phyloP scores from a whole-genome alignment of 23 tunicate species.

The Ascidia mentula region DNA sequence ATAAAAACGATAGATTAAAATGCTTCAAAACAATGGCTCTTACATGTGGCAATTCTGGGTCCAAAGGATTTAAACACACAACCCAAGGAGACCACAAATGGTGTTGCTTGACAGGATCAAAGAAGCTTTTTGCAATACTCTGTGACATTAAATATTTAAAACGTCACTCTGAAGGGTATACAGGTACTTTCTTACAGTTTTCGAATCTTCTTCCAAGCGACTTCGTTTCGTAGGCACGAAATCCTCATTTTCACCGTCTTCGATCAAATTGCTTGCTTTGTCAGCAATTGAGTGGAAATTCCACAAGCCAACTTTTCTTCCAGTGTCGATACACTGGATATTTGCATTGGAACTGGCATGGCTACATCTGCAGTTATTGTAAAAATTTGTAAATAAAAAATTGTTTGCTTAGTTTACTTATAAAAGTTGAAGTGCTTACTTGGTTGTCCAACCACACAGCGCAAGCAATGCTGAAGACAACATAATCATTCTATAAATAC shows the following conservation, averaged over 20 bases:
- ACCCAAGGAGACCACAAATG: constrained; percentile 80
- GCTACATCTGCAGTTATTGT: background rate
- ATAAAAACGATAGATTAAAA: too few relatives aligned
- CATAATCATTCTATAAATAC: background rate
- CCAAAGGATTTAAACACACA: constrained; percentile 24
- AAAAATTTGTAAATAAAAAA: background rate
- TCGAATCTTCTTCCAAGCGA: background rate
- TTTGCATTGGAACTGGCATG: constrained; percentile 9
- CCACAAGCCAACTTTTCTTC: constrained; percentile 57
- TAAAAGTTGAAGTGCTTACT: constrained; percentile 2
- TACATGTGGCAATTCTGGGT: background rate
- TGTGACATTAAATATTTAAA: background rate
- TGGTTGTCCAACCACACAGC: constrained; percentile 80
- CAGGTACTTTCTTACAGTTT: background rate
- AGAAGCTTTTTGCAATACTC: constrained; percentile 32
- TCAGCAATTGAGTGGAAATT: constrained; percentile 44
- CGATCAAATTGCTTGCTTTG: background rate
- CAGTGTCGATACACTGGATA: constrained; percentile 35
- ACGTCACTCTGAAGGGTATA: background rate
- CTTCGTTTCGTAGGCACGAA: constrained; percentile 1
- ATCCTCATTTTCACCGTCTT: background rate
- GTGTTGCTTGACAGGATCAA: constrained; percentile 73
- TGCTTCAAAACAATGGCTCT: too few relatives aligned
- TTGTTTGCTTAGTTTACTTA: too few relatives aligned
- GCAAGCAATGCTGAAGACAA: constrained; percentile 55